A percentile compares a stretch with the other conserved stretches of the same genome.
These are phyloP conservation scores for Griposia aprilina DNA, from an alignment of 2,888 invertebrate species.

Conservation along the genomic window DNA sequence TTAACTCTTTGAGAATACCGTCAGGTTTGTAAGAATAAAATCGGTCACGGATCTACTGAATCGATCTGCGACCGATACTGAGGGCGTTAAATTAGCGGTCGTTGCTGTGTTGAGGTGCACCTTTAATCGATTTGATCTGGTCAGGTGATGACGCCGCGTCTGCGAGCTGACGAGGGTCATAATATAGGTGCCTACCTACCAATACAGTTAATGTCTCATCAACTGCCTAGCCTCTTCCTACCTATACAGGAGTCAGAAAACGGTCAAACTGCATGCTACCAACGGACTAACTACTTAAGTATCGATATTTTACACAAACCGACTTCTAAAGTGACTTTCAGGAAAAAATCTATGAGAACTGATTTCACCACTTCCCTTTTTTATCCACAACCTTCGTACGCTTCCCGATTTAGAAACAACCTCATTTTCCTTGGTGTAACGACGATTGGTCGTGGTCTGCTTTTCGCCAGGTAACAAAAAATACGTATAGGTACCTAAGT, in stretches of 20 bases:
- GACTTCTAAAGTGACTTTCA: background rate
- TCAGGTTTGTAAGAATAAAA: conserved; percentile 1
- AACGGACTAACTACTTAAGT: background rate
- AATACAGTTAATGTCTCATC: background rate
- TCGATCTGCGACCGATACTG: conserved; percentile 10
- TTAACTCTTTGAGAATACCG: conserved; percentile 25
- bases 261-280: background rate
- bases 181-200: background rate
- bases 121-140: background rate
- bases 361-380: background rate
- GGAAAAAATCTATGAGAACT: background rate
- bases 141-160: background rate
- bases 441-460: too few species aligned
- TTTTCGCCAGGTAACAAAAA: background rate
- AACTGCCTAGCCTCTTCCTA: background rate
- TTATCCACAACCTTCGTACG: background rate
- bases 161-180: background rate
- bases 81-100: background rate
- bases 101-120: background rate
- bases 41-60: conserved; percentile 26
- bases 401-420: background rate
- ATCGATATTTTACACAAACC: background rate
- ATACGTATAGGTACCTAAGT: too few species aligned
- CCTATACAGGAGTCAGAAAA: background rate
- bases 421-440: background rate